Conservation (phyloP, 1,140 invertebrate species). For the Drosophila lacertosa region DNA sequence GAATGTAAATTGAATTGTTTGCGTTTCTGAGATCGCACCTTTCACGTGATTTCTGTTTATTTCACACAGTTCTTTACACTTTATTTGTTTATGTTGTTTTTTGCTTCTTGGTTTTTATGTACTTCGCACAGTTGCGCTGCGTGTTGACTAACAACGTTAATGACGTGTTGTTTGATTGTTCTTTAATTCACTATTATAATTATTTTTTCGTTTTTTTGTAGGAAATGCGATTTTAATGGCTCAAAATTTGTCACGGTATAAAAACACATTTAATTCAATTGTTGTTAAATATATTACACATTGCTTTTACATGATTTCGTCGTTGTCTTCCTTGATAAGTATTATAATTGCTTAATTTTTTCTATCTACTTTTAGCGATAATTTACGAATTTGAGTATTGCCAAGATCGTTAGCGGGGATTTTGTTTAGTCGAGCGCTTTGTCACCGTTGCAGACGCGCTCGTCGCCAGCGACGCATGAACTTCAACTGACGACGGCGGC, state of each 20-base stretch:
- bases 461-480: conserved; percentile 53
- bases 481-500: conserved; percentile 42
- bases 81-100: conserved; percentile 1
- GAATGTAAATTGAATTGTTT: conserved; percentile 23
- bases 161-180: conserved; percentile 20
- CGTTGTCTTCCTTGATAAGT: neutral
- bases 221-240: conserved; percentile 19
- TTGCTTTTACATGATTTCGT: conserved; percentile 7
- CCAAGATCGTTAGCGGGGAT: conserved; percentile 41
- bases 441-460: conserved; percentile 41
- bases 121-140: conserved; percentile 12
- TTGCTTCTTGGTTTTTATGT: neutral
- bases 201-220: conserved; percentile 9
- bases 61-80: conserved; percentile 12
- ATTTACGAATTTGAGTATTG: conserved; percentile 23
- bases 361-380: neutral
- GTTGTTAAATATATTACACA: conserved; percentile 1
- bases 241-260: conserved; percentile 20
- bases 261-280: conserved; percentile 9
- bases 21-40: conserved; percentile 2
- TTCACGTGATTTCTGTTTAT: conserved; percentile 27
- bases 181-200: conserved; percentile 6
- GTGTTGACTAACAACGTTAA: conserved; percentile 5
- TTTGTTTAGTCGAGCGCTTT: neutral
- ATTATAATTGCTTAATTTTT: conserved; percentile 1